Evolutionary conservation across 1,140 invertebrate genomes (phyloP).

Genomic region (Drosophila burlai): DNA sequence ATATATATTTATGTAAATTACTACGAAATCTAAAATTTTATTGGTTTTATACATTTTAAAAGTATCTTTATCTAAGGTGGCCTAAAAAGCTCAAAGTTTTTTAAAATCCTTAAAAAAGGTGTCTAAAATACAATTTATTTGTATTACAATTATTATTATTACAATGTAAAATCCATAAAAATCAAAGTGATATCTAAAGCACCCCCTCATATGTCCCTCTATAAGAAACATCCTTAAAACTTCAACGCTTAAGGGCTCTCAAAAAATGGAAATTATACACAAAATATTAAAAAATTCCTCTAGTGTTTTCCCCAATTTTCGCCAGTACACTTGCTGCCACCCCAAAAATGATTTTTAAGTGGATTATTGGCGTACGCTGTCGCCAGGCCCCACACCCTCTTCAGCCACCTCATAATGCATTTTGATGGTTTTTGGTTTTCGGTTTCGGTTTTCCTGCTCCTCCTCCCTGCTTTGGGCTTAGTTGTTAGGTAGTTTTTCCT

Average conservation of each 20-base stretch:
- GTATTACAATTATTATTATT: neutral
- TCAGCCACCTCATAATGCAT: slow-evolving; percentile 29
- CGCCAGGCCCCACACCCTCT: slow-evolving; percentile 1
- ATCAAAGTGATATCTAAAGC: neutral
- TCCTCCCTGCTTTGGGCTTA: slow-evolving; percentile 11
- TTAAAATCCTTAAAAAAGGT: neutral
- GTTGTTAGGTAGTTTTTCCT: slow-evolving; percentile 6
- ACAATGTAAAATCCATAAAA: neutral
- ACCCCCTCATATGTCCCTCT: fast-evolving
- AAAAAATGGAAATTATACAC: neutral
- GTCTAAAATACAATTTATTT: neutral
- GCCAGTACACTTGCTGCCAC: neutral
- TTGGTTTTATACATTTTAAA: neutral
- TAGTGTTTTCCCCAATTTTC: neutral
- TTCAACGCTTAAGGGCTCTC: too few relatives aligned
- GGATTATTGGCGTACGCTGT: slow-evolving; percentile 65
- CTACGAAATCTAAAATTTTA: neutral
- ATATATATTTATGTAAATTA: neutral
- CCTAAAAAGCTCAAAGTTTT: neutral
- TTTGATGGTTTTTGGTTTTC: slow-evolving; percentile 53
- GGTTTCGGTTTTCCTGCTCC: slow-evolving; percentile 17
- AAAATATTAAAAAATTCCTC: neutral
- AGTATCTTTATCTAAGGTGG: neutral
- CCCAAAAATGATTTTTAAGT: slow-evolving; percentile 65
- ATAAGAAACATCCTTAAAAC: neutral